Conservation (phyloP, 2,113 vertebrate genomes). For the Oceanites oceanicus region DNA sequence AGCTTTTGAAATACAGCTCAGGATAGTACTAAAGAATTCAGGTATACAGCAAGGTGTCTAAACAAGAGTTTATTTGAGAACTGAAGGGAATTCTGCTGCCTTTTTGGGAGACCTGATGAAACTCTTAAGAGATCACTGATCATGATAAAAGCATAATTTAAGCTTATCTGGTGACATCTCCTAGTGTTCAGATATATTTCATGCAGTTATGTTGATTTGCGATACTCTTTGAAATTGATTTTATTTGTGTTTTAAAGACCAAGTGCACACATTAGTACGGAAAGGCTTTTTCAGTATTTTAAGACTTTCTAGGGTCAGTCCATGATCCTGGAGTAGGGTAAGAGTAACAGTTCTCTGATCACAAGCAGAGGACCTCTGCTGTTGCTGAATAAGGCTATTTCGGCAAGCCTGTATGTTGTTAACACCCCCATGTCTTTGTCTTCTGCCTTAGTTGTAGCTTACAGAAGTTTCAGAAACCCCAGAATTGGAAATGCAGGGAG, state of each 20-base stretch:
- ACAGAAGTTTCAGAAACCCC: neutral
- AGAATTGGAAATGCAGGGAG: neutral
- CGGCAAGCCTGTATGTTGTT: neutral
- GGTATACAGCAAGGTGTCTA: neutral
- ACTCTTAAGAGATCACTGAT: neutral
- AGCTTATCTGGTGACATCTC: neutral
- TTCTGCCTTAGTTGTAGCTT: neutral
- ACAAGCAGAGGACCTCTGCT: neutral
- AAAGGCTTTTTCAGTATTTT: neutral
- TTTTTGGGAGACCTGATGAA: neutral
- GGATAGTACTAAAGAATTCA: neutral
- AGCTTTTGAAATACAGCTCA: neutral
- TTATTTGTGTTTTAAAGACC: neutral
- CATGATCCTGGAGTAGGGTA: neutral
- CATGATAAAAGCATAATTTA: neutral
- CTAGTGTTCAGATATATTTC: neutral
- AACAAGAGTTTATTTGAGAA: neutral
- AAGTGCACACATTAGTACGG: rapidly evolving
- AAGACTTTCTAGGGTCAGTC: neutral
- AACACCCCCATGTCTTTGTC: neutral
- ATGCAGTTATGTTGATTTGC: neutral
- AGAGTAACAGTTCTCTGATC: neutral
- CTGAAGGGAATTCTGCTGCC: neutral
- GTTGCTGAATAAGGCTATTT: neutral
- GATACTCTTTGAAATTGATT: neutral